These are phyloP conservation scores for Chrysina gloriosa DNA, from an alignment of 2,888 invertebrate genomes.

Conservation along the genomic window DNA sequence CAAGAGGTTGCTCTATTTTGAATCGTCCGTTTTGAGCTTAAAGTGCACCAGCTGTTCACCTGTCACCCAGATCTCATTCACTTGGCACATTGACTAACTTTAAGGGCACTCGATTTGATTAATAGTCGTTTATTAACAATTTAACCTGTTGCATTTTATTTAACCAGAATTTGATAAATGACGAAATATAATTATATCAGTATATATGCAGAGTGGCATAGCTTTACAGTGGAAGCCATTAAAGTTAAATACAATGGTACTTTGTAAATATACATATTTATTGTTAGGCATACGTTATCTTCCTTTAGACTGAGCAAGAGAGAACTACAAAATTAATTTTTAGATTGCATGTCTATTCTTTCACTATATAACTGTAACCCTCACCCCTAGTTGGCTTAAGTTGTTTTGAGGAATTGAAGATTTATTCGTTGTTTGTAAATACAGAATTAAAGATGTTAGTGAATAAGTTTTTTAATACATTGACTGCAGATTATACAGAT, in stretches of 20 bases:
- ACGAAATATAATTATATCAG: conserved; percentile 35
- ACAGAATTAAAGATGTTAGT: conserved; percentile 13
- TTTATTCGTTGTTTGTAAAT: conserved; percentile 25
- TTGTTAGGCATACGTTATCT: background rate
- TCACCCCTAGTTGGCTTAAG: conserved; percentile 28
- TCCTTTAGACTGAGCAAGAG: background rate
- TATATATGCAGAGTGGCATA: conserved; percentile 42
- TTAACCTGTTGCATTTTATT: conserved; percentile 37
- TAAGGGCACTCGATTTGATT: conserved; percentile 35
- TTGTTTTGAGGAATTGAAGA: conserved; percentile 8
- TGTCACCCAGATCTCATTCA: conserved; percentile 34
- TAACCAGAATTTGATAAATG: conserved; percentile 34
- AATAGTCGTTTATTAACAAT: conserved; percentile 31
- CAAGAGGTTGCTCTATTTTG: conserved; percentile 32
- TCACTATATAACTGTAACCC: background rate
- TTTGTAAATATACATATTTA: conserved; percentile 23
- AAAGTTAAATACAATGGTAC: conserved; percentile 36
- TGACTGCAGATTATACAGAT: conserved; percentile 2
- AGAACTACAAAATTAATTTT: conserved; percentile 14
- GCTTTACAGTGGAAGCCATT: conserved; percentile 40
- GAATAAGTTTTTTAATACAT: conserved; percentile 18
- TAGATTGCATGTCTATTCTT: conserved; percentile 24
- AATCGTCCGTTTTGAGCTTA: conserved; percentile 27
- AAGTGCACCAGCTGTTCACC: conserved; percentile 34
- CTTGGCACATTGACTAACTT: conserved; percentile 34